A percentile compares a stretch with the other conserved stretches of the same genome.
phyloP scores from a whole-genome alignment of 2,888 invertebrate species.

The Philereme transversata region DNA sequence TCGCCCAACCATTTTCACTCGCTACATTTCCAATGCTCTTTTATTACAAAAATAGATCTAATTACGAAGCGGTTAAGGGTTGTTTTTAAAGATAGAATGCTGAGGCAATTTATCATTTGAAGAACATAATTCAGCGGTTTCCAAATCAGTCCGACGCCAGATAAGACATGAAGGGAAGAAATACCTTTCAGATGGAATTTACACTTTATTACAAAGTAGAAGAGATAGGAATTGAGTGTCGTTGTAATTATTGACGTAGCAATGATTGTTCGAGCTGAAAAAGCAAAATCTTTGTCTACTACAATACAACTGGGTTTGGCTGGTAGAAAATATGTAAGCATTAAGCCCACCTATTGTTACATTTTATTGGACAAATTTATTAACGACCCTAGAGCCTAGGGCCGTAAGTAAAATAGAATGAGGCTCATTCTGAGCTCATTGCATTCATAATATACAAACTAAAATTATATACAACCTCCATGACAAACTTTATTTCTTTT shows the following conservation, averaged over 20 bases:
- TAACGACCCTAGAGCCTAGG: no score
- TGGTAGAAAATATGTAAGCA: no score
- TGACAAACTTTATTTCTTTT: no score
- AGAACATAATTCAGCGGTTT: constrained; percentile 39
- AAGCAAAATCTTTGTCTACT: neutral
- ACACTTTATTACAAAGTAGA: neutral
- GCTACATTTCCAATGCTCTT: neutral
- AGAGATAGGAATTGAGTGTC: constrained; percentile 2
- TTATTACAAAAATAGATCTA: constrained; percentile 14
- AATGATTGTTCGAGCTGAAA: neutral
- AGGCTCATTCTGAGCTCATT: no score
- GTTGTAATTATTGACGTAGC: constrained; percentile 3
- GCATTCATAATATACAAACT: no score
- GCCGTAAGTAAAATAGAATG: no score
- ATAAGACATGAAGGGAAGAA: constrained; percentile 28
- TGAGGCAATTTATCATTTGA: constrained; percentile 37
- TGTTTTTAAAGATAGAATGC: constrained; percentile 4
- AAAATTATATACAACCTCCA: no score
- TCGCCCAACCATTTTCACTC: constrained; percentile 7
- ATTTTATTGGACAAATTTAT: no score
- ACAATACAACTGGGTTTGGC: no score
- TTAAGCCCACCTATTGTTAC: no score
- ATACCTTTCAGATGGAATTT: neutral
- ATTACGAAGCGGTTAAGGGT: neutral
- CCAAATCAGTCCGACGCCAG: constrained; percentile 32